Base-by-base conservation (phyloP, 2,888 invertebrate species). In the Tuta absoluta region DNA sequence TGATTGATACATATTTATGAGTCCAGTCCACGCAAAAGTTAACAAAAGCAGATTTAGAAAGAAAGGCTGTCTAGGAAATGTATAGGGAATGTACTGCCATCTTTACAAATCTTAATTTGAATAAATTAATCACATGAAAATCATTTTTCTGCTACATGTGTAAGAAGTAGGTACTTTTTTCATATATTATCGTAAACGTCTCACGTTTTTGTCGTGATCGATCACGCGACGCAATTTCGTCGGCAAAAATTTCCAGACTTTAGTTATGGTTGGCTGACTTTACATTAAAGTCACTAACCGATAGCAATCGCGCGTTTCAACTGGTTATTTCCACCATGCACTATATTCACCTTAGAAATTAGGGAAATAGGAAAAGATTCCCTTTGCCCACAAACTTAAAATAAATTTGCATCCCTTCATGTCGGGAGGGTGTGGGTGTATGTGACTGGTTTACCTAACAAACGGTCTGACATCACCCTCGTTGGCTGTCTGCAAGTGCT, bases 401-500 rank as follows among this genome's bases (percentile, higher is more conserved):
- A 53, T 0, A n/a, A n/a, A n/a, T n/a, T n/a, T n/a, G n/a, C n/a
- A n/a, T n/a, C n/a, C n/a, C n/a, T n/a, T n/a, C n/a, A n/a, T n/a
- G n/a, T n/a, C n/a, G n/a, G n/a, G n/a, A n/a, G n/a, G n/a, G n/a
- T n/a, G n/a, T n/a, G n/a, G n/a, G n/a, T n/a, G n/a, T n/a, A n/a
- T n/a, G n/a, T n/a, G n/a, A n/a, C n/a, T 23, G 14, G 37, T 68
- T 70, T 62, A 89, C 91, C 91, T 94, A 0, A 99, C 95, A 89
- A 99, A 99, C 0, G 99, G 99, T 58, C 98, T 92, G 4, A 98
- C 95, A 82, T 99, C 99, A 0, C 99, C 99, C 73, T 96, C 95
- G 79, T 99, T 99, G 0, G 98, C 99, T 10, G 96, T 92, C 82
- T 98, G 96, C 37, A 99, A 90, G 71, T 96, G 95, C 75, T 98